Evolutionary conservation across 2,888 invertebrate genomes (phyloP), one percentile per base, ranked within the genome.

Genomic region (Andrena minutula): DNA sequence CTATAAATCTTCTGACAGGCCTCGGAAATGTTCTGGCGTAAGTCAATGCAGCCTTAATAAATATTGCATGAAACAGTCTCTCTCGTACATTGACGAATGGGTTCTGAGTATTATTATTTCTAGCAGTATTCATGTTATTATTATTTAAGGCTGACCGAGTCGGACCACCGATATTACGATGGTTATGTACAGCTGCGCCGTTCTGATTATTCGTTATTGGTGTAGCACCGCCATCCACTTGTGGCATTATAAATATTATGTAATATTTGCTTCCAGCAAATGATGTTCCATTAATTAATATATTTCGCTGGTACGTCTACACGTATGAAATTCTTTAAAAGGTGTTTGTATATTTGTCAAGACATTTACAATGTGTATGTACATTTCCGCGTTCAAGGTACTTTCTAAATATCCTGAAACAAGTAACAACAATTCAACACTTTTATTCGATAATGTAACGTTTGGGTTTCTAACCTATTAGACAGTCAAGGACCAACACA

Each of bases 21-120:
- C 96, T 96, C 35, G 98, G 98, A 94, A 99, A 97, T 73, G 97
- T 96, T 90, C 98, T 95, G 58, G 98, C 98, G 94, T 99, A 99
- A 26, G 97, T 96, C 90, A 99, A 94, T 2, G 99, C 98, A 88
- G 97, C 97, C 93, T 98, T 97, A 93, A 98, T 97, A 94, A 99
- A 99, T 88, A 99, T 95, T 16, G 99, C 98, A 94, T 99, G 98
- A 94, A 99, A 99, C 73, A 99, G 95, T 88, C 99, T 95, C 93
- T 99, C 99, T 90, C 99, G 95, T 78, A 99, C 97, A 94, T 97
- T 97, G 91, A 97, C 96, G 84, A 98, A 94, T 53, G 97, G 97
- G 92, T 97, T 97, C 94, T 96, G 96, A 93, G 94, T 94, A 85
- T 94, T 94, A 86, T 94, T 94, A 86, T 94, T 94, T 10, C 93